phyloP scores from a whole-genome alignment of 2,113 vertebrate species.

The Euleptes europaea region DNA sequence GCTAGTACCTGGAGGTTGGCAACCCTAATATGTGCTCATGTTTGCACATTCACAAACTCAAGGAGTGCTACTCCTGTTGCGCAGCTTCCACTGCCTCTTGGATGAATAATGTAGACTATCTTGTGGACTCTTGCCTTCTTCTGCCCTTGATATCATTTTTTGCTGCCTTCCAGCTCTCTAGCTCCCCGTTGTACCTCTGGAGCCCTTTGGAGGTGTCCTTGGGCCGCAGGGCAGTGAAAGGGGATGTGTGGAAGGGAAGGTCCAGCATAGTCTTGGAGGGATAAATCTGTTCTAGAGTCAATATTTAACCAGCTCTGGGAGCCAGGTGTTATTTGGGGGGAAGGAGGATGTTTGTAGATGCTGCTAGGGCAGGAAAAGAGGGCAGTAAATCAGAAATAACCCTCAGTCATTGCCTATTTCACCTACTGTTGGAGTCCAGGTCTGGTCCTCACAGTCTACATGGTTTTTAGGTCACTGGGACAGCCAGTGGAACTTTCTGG shows the following conservation, averaged over 20 bases:
- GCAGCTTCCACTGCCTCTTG: background rate
- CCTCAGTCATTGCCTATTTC: background rate
- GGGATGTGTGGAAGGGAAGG: background rate
- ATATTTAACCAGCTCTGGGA: background rate
- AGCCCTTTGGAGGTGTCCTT: background rate
- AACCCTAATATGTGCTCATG: too few relatives aligned
- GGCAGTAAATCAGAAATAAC: background rate
- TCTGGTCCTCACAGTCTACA: background rate
- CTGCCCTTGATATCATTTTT: background rate
- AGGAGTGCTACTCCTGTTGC: background rate
- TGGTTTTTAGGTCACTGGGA: slow-evolving; percentile 6
- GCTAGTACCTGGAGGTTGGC: too few relatives aligned
- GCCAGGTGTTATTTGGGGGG: background rate
- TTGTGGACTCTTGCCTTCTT: background rate
- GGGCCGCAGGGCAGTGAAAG: too few relatives aligned
- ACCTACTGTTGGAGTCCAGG: background rate
- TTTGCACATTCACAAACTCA: background rate
- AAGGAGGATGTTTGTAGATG: background rate
- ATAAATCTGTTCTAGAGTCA: background rate
- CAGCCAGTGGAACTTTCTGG: slow-evolving; percentile 11
- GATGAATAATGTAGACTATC: background rate
- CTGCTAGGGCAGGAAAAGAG: background rate
- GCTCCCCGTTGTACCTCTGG: background rate
- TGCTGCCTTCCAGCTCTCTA: background rate
- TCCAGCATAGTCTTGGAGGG: too few relatives aligned